Evolutionary conservation across 2,888 invertebrate species (phyloP), one percentile per base, ranked within the genome.

Genomic region (Eupithecia inturbata): DNA sequence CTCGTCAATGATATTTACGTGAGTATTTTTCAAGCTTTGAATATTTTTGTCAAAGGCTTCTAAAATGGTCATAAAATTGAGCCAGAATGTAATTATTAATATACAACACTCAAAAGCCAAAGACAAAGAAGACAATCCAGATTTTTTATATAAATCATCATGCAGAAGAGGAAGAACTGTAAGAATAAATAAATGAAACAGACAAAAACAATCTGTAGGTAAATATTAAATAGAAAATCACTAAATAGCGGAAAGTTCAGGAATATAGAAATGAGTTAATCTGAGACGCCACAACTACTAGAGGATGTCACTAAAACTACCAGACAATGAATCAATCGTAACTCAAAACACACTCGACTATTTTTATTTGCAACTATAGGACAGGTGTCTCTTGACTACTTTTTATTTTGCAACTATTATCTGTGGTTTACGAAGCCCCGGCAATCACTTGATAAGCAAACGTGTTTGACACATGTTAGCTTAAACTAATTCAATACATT

Each of bases 341-440:
- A 90, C 86, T 90, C 87, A 84, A 68, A 79, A 88, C 83, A 91
- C 86, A 91, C 84, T 87, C 78, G 81, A 85, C 87, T 87, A 90
- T 88, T 85, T 81, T 83, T 87, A 91, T 93, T 94, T 94, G 94
- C 94, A 94, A 94, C 93, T 94, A 94, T 94, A 94, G 94, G 93
- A 94, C 93, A 94, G 94, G 89, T 92, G 87, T 88, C 90, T 88
- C 36, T 41, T 39, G 66, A 36, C 66, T 66, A 66, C 66, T 66
- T 39, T 64, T 66, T 66, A 39, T 66, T 66, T 39, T 39, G 66
- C 66, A 66, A 36, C 66, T 66, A 66, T 66, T 22, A 90, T 87
- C 87, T 85, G 92, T 93, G 91, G 92, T 92, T 92, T 90, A 91
- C 91, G 83, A 91, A 91, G 90, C 91, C 92, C 91, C 88, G 85